Base-by-base conservation (phyloP, 2,888 invertebrate species). In the Caenorhabditis sp. region DNA sequence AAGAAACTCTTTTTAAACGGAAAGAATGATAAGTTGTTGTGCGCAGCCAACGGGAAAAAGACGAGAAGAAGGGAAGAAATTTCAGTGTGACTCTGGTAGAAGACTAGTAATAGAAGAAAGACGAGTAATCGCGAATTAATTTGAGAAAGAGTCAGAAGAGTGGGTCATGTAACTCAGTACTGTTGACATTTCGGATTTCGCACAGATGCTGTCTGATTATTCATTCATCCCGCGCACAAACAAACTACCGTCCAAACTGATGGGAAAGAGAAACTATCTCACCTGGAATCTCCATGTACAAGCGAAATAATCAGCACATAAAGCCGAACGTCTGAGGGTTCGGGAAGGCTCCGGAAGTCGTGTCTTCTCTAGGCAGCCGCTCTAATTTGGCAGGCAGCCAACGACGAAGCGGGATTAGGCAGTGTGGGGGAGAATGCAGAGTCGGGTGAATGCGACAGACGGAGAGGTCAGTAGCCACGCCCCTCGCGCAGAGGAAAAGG, bases 281-380 rank as follows among this genome's bases (percentile, higher is more conserved):
- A 74, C 73, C 73, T 74, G 73, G 73, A 61, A 74, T 66, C 65
- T 74, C 73, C 73, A 74, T 74, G 53, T 63, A 45, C 45, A 39
- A 53, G 50, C n/a, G n/a, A n/a, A n/a, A n/a, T 53, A 62, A 50
- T 62, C 48, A 62, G 71, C 48, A 55, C 55, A 71, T 63, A 65
- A 43, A 63, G 11, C 30, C 8, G 2, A 32, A 35, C 17, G 30
- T 15, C 26, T 22, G 6, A 5, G 22, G 27, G 35, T 27, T 22
- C 30, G 17, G 11, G 50, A 37, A 43, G 22, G 45, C 30, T 71
- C 62, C 62, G 71, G 61, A 62, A 61, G 62, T 55, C 39, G 53
- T 26, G 20, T 24, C 26, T 62, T 24, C 30, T 48, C 39, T 62
- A 9, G 30, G 53, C 39, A 32, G 48, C 17, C 55, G 35, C 55